Evolutionary conservation across 2,113 vertebrate genomes (phyloP).

Genomic region (Eira barbara): DNA sequence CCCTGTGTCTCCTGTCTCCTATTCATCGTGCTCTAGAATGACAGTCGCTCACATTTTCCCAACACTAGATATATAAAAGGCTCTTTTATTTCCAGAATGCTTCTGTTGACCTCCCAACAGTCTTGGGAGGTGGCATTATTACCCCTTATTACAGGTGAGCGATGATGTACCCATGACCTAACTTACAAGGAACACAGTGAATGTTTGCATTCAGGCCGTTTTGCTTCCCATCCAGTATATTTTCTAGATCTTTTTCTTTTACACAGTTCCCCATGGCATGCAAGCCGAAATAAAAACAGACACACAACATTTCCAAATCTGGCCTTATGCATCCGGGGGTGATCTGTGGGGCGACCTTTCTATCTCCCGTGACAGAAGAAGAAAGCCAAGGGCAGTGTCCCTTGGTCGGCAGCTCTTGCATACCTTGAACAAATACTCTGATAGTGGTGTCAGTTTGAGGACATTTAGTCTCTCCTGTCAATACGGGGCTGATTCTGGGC

Average conservation of each 20-base stretch:
- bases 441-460: background rate
- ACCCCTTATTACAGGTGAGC: background rate
- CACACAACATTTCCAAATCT: conserved; percentile 3
- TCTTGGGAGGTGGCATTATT: background rate
- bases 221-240: background rate
- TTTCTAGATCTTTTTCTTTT: background rate
- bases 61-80: background rate
- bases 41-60: background rate
- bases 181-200: background rate
- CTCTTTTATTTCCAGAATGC: background rate
- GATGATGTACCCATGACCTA: background rate
- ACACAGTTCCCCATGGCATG: background rate
- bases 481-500: background rate
- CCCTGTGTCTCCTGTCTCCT: background rate
- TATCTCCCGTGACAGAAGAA: background rate
- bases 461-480: background rate
- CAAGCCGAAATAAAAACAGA: conserved; percentile 5
- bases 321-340: background rate
- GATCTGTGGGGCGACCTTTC: background rate
- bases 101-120: background rate
- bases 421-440: background rate
- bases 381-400: background rate
- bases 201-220: background rate
- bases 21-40: background rate
- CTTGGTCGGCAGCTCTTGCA: background rate